Evolutionary conservation across 2,888 invertebrate genomes (phyloP).

Genomic region (Pammene fasciana): DNA sequence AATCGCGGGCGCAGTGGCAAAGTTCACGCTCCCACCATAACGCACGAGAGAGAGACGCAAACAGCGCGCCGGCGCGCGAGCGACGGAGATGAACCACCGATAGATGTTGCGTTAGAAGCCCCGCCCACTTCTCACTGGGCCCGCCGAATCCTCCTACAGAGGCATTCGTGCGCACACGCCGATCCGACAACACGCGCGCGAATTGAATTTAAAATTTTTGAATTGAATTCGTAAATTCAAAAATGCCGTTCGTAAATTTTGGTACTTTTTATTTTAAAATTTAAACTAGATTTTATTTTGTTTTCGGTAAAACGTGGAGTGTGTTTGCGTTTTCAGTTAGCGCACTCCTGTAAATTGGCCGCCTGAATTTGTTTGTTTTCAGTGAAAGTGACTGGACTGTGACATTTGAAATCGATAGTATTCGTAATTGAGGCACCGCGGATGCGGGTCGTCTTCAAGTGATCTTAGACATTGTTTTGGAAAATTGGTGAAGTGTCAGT

Average conservation of each 20-base stretch:
- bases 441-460: slow-evolving; percentile 50
- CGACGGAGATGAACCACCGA: slow-evolving; percentile 63
- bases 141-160: slow-evolving; percentile 75
- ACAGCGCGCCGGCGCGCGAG: slow-evolving; percentile 42
- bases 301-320: slow-evolving; percentile 51
- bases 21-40: slow-evolving; percentile 76
- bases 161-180: slow-evolving; percentile 82
- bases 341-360: slow-evolving; percentile 59
- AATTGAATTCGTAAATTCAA: slow-evolving; percentile 63
- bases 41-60: slow-evolving; percentile 63
- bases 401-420: slow-evolving; percentile 75
- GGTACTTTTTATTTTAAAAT: slow-evolving; percentile 5
- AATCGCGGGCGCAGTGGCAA: slow-evolving; percentile 74
- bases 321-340: slow-evolving; percentile 76
- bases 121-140: slow-evolving; percentile 70
- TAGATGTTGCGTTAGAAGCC: slow-evolving; percentile 81
- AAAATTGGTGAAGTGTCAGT: slow-evolving; percentile 72
- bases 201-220: slow-evolving; percentile 52
- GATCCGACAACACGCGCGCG: slow-evolving; percentile 67
- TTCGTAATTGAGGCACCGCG: slow-evolving; percentile 61
- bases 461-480: slow-evolving; percentile 56
- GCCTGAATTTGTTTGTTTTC: slow-evolving; percentile 63
- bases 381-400: slow-evolving; percentile 75
- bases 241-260: slow-evolving; percentile 57
- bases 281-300: slow-evolving; percentile 35